Evolutionary conservation across 2,888 invertebrate species (phyloP), one percentile per base, ranked within the genome.

Genomic region (Macropis europaea): DNA sequence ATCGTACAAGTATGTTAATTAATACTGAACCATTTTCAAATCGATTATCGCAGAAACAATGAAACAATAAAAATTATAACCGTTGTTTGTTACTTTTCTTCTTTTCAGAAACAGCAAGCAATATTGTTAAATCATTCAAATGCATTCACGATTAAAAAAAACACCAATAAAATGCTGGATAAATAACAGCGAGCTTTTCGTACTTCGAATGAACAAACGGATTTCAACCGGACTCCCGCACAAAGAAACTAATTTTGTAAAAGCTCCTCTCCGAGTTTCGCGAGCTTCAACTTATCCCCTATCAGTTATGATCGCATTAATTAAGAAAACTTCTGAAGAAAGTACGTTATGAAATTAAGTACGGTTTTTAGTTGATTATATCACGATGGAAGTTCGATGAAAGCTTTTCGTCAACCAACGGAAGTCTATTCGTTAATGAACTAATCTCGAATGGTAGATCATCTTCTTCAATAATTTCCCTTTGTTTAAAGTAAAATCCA

Each of bases 241-340:
- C 3, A 36, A 43, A 34, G 38, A 36, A 50, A 36, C 34, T 69
- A 57, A 69, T 69, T 57, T 43, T 13, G 19, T 43, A 24, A 67
- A 57, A 67, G 67, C 67, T 0, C 26, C 47, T n/a, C 24, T 0
- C n/a, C 3, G 34, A 59, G 24, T 19, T 67, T 19, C 11, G 7
- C 13, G 24, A 40, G 38, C 45, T 45, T 28, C 9, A 26, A 13
- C 56, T 57, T 40, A 36, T 30, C 57, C 30, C 1, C 59, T 56
- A 48, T 36, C 43, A 30, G 24, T 69, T 67, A 69, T 50, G 48
- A 69, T 57, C 36, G 34, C 48, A n/a, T 43, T 69, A 57, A 57
- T 57, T 48, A 36, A 42, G 6, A 50, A 57, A 69, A 69, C 24
- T 48, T 67, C 38, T 15, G 6, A 7, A 13, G 57, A 43, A 42